Conservation (phyloP, 2,797 vertebrate species). For the Pangasius mekongensis region DNA sequence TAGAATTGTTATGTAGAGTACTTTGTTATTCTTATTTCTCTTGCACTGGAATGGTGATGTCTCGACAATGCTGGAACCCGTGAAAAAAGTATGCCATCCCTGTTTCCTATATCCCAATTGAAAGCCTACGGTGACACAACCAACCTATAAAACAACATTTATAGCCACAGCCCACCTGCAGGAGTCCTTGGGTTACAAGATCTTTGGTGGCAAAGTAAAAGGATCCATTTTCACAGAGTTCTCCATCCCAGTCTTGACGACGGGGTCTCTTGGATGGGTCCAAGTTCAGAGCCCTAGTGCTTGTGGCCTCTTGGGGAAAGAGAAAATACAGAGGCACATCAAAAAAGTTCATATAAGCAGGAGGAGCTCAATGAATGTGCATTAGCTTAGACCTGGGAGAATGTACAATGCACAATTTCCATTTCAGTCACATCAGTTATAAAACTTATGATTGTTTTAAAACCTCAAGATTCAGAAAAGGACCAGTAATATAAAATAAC, state of each 20-base stretch:
- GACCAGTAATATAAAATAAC: background rate
- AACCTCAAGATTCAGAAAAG: background rate
- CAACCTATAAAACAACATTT: background rate
- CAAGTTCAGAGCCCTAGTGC: slow-evolving; percentile 81
- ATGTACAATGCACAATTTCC: background rate
- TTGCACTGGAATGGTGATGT: no score
- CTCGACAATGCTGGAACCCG: background rate
- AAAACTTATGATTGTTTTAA: background rate
- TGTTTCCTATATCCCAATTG: background rate
- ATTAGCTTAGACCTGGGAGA: background rate
- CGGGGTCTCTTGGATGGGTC: slow-evolving; percentile 81
- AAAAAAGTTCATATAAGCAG: background rate
- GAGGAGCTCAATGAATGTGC: background rate
- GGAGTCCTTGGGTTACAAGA: slow-evolving; percentile 69
- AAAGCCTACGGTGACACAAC: background rate
- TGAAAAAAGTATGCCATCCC: background rate
- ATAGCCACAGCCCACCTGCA: slow-evolving; percentile 78
- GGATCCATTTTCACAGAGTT: slow-evolving; percentile 92
- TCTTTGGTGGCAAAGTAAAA: slow-evolving; percentile 88
- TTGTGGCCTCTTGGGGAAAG: background rate
- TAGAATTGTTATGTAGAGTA: background rate
- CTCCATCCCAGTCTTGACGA: slow-evolving; percentile 92
- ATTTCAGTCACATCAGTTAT: background rate
- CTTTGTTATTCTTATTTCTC: background rate
- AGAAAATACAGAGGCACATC: slow-evolving; percentile 26